Evolutionary conservation across 2,797 vertebrate genomes (phyloP).

Genomic region (Malacoraja senta): DNA sequence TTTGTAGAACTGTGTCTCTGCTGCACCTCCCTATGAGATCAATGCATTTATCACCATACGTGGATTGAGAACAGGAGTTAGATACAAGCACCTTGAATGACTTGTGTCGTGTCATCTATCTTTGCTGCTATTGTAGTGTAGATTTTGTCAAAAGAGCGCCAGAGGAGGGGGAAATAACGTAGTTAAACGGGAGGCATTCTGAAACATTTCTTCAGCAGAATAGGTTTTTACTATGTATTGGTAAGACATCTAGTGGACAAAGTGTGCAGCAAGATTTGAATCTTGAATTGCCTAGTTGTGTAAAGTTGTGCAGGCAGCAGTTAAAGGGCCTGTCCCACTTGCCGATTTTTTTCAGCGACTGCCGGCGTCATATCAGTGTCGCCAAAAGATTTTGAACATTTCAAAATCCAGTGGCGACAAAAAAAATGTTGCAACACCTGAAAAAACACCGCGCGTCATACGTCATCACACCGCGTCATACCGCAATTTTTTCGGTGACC

Average conservation of each 20-base stretch:
- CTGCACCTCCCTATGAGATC: no score
- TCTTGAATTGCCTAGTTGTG: not conserved
- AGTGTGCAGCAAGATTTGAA: not conserved
- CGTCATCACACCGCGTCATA: no score
- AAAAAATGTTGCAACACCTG: no score
- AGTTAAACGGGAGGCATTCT: not conserved
- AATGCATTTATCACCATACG: not conserved
- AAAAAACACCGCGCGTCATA: no score
- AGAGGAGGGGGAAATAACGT: no score
- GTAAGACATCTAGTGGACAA: conserved; percentile 36
- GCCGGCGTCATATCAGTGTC: no score
- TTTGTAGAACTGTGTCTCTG: no score
- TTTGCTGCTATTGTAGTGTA: not conserved
- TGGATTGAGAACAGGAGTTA: not conserved
- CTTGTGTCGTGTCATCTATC: not conserved
- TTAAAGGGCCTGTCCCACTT: no score
- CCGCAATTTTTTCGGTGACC: no score
- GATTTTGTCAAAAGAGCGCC: not conserved
- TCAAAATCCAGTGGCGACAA: no score
- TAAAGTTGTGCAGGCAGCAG: not conserved
- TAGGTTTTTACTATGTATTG: conserved; percentile 15
- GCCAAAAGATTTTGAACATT: no score
- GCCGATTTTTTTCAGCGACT: no score
- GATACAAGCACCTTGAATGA: not conserved
- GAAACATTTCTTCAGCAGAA: not conserved